Evolutionary conservation across 2,113 vertebrate genomes (phyloP), one percentile per base, ranked within the genome.

Genomic region (Rhipidura dahli): DNA sequence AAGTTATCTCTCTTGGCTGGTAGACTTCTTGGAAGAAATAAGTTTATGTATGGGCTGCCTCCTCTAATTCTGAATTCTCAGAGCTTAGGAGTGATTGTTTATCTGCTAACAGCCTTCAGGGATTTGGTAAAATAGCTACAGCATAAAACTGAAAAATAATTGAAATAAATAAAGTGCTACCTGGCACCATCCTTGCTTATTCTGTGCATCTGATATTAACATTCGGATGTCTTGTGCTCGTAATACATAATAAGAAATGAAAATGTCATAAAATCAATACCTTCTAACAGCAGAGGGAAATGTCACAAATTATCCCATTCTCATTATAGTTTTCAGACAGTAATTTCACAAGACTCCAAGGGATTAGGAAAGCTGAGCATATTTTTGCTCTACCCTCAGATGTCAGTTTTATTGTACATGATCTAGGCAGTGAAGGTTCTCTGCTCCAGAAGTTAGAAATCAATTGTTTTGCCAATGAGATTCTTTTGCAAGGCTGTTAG

Each of bases 261-360:
- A 97, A 94, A 94, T 96, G 95, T 96, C 94, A 96, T 93, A 97
- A 96, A 97, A 97, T 97, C 96, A 96, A 97, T 97, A 93, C 71
- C 56, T 94, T 92, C 89, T 92, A 97, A 94, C 90, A 94, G 95
- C 93, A 95, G 84, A 96, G 95, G 89, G 79, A 97, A 96, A 96
- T 97, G 96, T 95, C 95, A 94, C 95, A 96, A 97, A 97, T 97
- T 97, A 97, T 95, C 94, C 91, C 71, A 84, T 95, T 97, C 89
- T 96, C 94, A 97, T 97, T 96, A 94, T 88, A 95, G 80, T 95
- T 96, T 94, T 92, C 85, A 96, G 95, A 92, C 91, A 96, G 93
- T 95, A 93, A 96, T 97, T 97, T 96, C 87, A 94, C 75, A 95
- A 96, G 76, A 88, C 92, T 96, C 91, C 59, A 78, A 93, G 95